Percentiles rank a stretch among this genome's conserved stretches.
Conservation (phyloP, 2,888 invertebrate genomes). For the Metacarcinus magister region DNA sequence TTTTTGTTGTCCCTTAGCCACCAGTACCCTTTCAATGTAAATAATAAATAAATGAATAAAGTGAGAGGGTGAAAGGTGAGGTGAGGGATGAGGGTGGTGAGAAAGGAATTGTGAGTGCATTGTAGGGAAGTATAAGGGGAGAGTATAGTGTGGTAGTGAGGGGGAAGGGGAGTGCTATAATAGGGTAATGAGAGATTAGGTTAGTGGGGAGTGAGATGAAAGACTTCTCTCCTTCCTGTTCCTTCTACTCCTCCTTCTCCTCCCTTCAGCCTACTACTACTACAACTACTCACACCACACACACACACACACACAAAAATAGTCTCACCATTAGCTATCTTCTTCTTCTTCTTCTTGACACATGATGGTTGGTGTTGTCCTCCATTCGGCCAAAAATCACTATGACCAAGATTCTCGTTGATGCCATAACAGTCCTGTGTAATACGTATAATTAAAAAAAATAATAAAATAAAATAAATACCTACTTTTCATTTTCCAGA, state of each 20-base stretch:
- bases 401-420: constrained; percentile 79
- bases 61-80: no score
- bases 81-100: no score
- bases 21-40: no score
- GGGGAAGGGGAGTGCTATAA: no score
- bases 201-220: no score
- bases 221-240: neutral
- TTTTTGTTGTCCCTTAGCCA: no score
- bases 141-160: no score
- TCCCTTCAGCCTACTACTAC: neutral
- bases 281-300: neutral
- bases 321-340: neutral
- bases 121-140: no score
- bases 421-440: constrained; percentile 78
- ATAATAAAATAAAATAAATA: neutral
- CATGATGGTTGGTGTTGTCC: constrained; percentile 79
- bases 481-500: no score
- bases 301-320: neutral
- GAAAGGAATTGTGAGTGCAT: no score
- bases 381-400: constrained; percentile 81
- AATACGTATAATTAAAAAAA: neutral
- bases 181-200: no score
- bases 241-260: neutral
- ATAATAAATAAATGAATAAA: neutral
- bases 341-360: neutral